Evolutionary conservation across 2,797 vertebrate genomes (phyloP).

Genomic region (Luscinia luscinia): DNA sequence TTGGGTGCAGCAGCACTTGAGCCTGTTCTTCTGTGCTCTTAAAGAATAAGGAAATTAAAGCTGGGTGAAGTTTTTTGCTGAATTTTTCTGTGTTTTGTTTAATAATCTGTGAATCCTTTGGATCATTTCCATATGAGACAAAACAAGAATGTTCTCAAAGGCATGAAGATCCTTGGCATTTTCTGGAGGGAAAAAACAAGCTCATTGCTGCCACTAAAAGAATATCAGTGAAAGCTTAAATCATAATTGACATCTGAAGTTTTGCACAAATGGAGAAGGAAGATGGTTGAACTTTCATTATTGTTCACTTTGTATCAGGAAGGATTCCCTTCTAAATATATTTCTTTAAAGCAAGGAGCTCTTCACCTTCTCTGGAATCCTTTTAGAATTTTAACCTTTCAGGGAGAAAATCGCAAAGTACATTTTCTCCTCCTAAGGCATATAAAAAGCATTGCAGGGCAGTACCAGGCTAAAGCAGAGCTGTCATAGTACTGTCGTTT

Average conservation of each 20-base stretch:
- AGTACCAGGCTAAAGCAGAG: background rate
- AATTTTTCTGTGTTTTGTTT: background rate
- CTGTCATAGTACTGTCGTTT: background rate
- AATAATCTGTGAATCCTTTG: background rate
- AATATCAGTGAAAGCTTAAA: background rate
- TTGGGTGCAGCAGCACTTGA: background rate
- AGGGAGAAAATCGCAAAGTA: background rate
- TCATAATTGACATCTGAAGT: background rate
- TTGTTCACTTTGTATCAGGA: background rate
- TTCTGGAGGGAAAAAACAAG: background rate
- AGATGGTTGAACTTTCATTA: background rate
- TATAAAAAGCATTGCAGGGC: background rate
- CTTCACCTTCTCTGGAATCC: background rate
- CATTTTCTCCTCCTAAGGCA: background rate
- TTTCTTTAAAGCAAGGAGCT: background rate
- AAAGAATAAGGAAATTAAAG: background rate
- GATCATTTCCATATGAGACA: background rate
- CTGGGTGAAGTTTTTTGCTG: background rate
- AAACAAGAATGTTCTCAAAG: background rate
- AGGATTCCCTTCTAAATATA: background rate
- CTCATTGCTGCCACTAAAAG: background rate
- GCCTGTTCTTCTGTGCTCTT: background rate
- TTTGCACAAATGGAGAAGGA: background rate
- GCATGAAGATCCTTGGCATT: background rate
- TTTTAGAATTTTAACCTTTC: background rate